Conservation (phyloP, 2,888 invertebrate species). For the Eristalinus sepulchralis region DNA sequence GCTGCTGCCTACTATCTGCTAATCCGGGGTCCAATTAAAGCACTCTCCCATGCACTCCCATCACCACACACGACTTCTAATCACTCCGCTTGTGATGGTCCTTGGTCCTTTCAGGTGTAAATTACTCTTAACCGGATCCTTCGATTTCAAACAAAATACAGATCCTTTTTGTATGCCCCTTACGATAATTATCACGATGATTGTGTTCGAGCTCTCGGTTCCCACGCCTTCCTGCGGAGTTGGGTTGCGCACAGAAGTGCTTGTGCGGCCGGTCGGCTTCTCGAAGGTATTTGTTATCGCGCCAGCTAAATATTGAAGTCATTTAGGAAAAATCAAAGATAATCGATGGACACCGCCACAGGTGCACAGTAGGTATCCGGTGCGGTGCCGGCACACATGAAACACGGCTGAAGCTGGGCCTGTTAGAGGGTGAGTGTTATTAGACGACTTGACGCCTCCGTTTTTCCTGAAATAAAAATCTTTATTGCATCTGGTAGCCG, state of each 20-base stretch:
- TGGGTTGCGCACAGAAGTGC: constrained; percentile 1
- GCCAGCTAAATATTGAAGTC: constrained; percentile 60
- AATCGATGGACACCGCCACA: constrained; percentile 50
- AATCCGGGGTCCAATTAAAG: constrained; percentile 52
- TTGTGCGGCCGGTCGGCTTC: constrained; percentile 18
- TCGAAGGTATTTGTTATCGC: constrained; percentile 53
- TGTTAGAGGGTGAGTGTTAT: constrained; percentile 65
- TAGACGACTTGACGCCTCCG: constrained; percentile 78
- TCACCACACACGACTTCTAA: constrained; percentile 40
- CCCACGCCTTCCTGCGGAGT: constrained; percentile 51
- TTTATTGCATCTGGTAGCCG: constrained; percentile 54
- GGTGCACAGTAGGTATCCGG: constrained; percentile 62
- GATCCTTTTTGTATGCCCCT: constrained; percentile 41
- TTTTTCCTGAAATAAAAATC: constrained; percentile 57
- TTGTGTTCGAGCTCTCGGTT: constrained; percentile 51
- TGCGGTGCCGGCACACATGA: constrained; percentile 43
- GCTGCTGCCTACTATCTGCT: constrained; percentile 39
- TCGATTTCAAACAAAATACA: constrained; percentile 53
- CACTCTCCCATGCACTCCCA: constrained; percentile 46
- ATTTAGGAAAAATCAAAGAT: constrained; percentile 66
- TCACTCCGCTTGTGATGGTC: constrained; percentile 9
- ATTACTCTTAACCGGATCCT: constrained; percentile 60
- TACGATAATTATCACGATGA: constrained; percentile 64
- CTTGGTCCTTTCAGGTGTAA: constrained; percentile 63
- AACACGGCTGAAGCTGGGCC: constrained; percentile 49